Percentiles rank a stretch among this genome's conserved stretches.
phyloP scores from a whole-genome alignment of 92 coral and sea anemone species.

The Paramuricea clavata region DNA sequence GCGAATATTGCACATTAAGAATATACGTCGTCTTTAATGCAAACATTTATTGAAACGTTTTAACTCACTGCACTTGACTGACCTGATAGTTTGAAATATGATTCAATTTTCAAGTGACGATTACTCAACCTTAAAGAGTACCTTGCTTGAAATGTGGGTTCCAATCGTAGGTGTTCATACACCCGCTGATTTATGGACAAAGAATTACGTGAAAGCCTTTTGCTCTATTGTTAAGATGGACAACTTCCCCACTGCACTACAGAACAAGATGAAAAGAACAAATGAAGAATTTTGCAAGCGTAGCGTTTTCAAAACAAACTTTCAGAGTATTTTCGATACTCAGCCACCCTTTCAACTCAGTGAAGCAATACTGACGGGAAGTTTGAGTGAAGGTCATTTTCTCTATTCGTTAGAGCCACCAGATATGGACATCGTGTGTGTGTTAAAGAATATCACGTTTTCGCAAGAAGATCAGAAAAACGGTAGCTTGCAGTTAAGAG shows the following conservation, averaged over 20 bases:
- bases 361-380: neutral
- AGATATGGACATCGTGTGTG: neutral
- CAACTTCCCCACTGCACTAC: too few relatives aligned
- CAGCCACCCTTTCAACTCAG: constrained; percentile 5
- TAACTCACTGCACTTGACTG: too few relatives aligned
- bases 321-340: neutral
- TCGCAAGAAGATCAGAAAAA: neutral
- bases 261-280: too few relatives aligned
- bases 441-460: neutral
- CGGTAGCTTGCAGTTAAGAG: neutral
- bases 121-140: neutral
- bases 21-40: too few relatives aligned
- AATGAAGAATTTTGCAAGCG: neutral
- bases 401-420: neutral
- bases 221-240: neutral
- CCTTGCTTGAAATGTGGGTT: neutral
- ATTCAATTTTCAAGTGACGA: neutral
- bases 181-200: neutral
- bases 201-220: neutral
- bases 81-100: neutral
- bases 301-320: neutral
- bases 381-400: neutral
- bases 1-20: too few relatives aligned
- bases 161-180: neutral
- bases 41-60: too few relatives aligned